Base-by-base conservation (phyloP, 2,888 invertebrate genomes). In the Chouioia cunea region DNA sequence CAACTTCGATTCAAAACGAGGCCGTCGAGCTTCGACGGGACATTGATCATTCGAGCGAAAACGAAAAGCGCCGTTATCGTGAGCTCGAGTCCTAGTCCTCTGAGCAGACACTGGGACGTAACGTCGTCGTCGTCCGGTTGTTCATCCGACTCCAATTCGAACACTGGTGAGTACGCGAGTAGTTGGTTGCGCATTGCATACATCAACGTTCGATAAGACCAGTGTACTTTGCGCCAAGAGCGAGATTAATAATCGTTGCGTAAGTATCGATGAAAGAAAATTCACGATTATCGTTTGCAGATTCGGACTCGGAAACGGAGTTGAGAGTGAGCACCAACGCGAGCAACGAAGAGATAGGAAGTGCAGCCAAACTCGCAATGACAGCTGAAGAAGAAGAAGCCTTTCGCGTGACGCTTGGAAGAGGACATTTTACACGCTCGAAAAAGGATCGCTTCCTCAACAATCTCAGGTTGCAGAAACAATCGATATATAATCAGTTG, bases 391-490 rank as follows among this genome's bases (percentile, higher is more conserved):
- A 82, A 52, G 81, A 82, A 68, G 79, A 77, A 22, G 81, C 80
- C 10, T 81, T 82, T 57, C 74, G 82, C 48, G 75, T 81, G 65
- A 81, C 82, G 57, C 77, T 81, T 14, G 82, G 81, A n/a, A 74
- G 81, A 1, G 82, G 82, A 14, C 77, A 81, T 69, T 82, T 82
- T 52, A 79, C 80, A 46, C 78, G 79, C n/a, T 81, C 82, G 65
- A 82, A 82, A 64, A 82, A 82, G 64, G 81, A 82, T 71, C 77
- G 77, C 74, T 82, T 82, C 71, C 76, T 82, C 46, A 82, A 82
- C 74, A 79, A 82, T 58, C 76, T 82, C 43, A 77, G 82, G 66
- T 70, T 82, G 71, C 81, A 82, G 69, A 82, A 82, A 64, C 74
- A 36, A 36, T 36, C 36, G 36, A 36, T 36, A 36, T 10, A 36